Evolutionary conservation across 2,888 invertebrate species (phyloP), one percentile per base, ranked within the genome.

Genomic region (Temnothorax unifasciatus): DNA sequence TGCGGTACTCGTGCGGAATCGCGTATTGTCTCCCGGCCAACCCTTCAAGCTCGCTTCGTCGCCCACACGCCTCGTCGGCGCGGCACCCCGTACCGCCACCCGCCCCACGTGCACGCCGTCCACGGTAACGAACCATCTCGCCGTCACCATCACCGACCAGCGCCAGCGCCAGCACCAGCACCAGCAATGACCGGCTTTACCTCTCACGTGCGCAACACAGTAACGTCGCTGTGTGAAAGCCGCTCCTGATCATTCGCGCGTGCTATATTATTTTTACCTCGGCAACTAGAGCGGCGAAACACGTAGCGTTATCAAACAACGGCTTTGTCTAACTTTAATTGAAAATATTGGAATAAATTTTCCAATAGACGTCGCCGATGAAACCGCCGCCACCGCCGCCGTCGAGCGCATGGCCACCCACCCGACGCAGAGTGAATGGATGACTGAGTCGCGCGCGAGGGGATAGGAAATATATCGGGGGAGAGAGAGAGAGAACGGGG

Each of bases 311-410:
- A 93, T 93, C 92, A 90, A 91, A 90, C 91, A 85, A 61, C 83
- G 91, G 91, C 94, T 92, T 94, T 94, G 94, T 94, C 91, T 91
- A 93, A 93, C 92, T 94, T 94, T 94, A 94, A 94, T 94, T 94
- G 94, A 94, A 95, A 95, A 95, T 95, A 94, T 94, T 93, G 94
- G 94, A 94, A 94, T 94, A 94, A 94, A 94, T 94, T 93, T 93
- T 92, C 92, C 93, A 93, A 93, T 93, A 92, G 92, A 91, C 87
- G 87, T 86, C 85, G 87, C 85, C 88, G 84, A 87, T 84, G 88
- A 86, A 83, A 84, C 85, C 81, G 15, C 73, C 64, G 47, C 73
- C 84, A 77, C 85, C 21, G 50, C 38, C 25, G 38, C 54, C 18
- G 44, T 29, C 66, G 66, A 41, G 74, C 82, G 76, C 57, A 61